Percentiles rank a stretch among this genome's conserved stretches.
phyloP scores from a whole-genome alignment of 2,113 vertebrate genomes.

The Cromileptes altivelis region DNA sequence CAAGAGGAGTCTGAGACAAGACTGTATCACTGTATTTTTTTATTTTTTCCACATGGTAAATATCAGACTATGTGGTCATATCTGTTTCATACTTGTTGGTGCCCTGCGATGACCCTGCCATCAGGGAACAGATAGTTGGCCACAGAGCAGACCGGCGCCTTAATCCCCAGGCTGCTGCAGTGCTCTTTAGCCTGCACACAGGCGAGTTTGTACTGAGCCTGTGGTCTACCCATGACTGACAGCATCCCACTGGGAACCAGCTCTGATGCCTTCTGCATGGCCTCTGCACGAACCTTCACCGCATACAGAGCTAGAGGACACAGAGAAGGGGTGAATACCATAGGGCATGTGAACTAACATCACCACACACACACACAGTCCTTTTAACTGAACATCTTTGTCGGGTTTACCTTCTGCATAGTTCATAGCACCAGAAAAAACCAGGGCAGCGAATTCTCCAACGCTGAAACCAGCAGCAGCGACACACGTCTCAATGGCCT shows the following conservation, averaged over 20 bases:
- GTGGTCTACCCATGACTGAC: constrained; percentile 87
- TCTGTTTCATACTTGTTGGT: constrained; percentile 85
- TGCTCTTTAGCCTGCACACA: constrained; percentile 91
- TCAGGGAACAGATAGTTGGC: constrained; percentile 95
- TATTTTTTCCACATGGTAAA: not conserved
- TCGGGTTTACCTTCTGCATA: constrained; percentile 90
- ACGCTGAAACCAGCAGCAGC: constrained; percentile 96
- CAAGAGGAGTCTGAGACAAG: not conserved
- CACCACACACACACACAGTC: no score
- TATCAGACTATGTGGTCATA: not conserved
- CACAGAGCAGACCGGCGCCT: constrained; percentile 90
- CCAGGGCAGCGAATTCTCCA: constrained; percentile 95
- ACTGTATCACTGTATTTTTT: not conserved
- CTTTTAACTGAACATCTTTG: no score
- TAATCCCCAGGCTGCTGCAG: constrained; percentile 87
- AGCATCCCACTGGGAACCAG: constrained; percentile 92
- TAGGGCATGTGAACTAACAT: not conserved
- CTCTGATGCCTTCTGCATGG: constrained; percentile 94
- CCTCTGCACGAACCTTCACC: constrained; percentile 93
- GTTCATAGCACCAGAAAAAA: constrained; percentile 93
- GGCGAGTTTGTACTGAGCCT: constrained; percentile 87
- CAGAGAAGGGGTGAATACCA: not conserved
- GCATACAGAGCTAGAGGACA: constrained; percentile 87
- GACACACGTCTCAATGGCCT: constrained; percentile 93
- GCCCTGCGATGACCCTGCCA: constrained; percentile 94